Percentiles rank a stretch among this genome's conserved stretches.
Conservation (phyloP, 2,888 invertebrate species). For the Mythimna ferrago region DNA sequence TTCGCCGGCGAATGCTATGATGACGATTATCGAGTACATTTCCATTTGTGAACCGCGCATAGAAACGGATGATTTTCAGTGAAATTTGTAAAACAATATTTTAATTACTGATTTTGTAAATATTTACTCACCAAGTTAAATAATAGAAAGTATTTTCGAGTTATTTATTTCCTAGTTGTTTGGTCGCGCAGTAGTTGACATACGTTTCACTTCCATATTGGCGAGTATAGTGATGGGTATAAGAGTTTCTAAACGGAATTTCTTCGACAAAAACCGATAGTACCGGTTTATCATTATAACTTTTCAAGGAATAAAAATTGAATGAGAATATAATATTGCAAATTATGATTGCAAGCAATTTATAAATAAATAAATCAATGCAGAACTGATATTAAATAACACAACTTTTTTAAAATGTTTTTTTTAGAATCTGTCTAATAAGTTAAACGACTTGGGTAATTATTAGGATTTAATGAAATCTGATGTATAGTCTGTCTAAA, state of each 20-base stretch:
- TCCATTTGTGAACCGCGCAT: slow-evolving; percentile 43
- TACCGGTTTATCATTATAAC: slow-evolving; percentile 45
- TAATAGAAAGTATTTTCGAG: slow-evolving; percentile 78
- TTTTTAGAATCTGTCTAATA: too few relatives aligned
- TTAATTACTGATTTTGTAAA: slow-evolving; percentile 53
- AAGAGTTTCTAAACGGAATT: slow-evolving; percentile 34
- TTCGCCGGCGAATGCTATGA: slow-evolving; percentile 77
- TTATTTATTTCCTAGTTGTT: slow-evolving; percentile 87
- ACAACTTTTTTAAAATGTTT: neutral
- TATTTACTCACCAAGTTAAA: slow-evolving; percentile 82
- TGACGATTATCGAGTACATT: slow-evolving; percentile 70
- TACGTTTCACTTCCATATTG: slow-evolving; percentile 88
- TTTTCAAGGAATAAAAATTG: neutral
- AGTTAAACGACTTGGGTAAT: too few relatives aligned
- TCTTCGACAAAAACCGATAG: slow-evolving; percentile 45
- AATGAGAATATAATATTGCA: neutral
- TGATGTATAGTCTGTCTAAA: too few relatives aligned
- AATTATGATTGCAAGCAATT: too few relatives aligned
- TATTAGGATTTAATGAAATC: too few relatives aligned
- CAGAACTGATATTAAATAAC: neutral
- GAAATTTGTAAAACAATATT: slow-evolving; percentile 46
- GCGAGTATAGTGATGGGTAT: slow-evolving; percentile 77
- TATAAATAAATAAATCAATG: neutral
- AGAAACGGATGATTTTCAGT: slow-evolving; percentile 33
- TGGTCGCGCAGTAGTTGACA: slow-evolving; percentile 85